phyloP scores from a whole-genome alignment of 2,888 invertebrate species.

The Trimorus sp. region DNA sequence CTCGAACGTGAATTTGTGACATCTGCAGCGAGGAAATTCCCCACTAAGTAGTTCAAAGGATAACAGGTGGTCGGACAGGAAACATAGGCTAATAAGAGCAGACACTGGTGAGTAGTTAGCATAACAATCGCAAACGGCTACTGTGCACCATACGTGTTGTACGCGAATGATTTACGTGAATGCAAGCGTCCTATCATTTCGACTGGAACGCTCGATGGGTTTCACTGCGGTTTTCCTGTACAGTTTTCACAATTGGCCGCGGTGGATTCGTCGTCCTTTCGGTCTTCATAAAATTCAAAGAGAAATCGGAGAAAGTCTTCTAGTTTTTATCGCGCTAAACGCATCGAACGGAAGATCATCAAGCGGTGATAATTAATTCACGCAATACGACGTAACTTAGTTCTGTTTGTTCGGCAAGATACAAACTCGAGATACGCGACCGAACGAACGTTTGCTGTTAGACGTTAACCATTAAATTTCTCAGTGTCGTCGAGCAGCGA shows the following conservation, averaged over 20 bases:
- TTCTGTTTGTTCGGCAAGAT: constrained; percentile 30
- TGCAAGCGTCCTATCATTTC: constrained; percentile 71
- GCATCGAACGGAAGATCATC: constrained; percentile 52
- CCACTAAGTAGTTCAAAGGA: constrained; percentile 73
- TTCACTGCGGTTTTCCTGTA: constrained; percentile 68
- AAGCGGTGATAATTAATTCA: constrained; percentile 57
- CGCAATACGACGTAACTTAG: constrained; percentile 46
- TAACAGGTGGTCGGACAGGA: constrained; percentile 81
- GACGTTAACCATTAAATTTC: not conserved
- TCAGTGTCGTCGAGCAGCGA: no score
- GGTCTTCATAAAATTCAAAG: constrained; percentile 58
- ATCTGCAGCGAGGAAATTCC: constrained; percentile 63
- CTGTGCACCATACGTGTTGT: constrained; percentile 72
- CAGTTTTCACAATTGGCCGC: constrained; percentile 64
- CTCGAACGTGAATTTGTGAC: constrained; percentile 61
- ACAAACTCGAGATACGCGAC: not conserved
- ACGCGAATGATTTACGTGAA: constrained; percentile 78
- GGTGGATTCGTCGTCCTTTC: constrained; percentile 61
- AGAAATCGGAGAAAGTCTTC: constrained; percentile 68
- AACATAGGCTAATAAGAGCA: constrained; percentile 78
- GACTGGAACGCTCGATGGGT: constrained; percentile 71
- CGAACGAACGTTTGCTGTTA: no score
- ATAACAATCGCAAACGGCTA: constrained; percentile 80
- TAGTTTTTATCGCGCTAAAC: constrained; percentile 54
- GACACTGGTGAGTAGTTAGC: constrained; percentile 79